phyloP scores from a whole-genome alignment of 2,797 vertebrate species.

The Emydoidea blandingii region DNA sequence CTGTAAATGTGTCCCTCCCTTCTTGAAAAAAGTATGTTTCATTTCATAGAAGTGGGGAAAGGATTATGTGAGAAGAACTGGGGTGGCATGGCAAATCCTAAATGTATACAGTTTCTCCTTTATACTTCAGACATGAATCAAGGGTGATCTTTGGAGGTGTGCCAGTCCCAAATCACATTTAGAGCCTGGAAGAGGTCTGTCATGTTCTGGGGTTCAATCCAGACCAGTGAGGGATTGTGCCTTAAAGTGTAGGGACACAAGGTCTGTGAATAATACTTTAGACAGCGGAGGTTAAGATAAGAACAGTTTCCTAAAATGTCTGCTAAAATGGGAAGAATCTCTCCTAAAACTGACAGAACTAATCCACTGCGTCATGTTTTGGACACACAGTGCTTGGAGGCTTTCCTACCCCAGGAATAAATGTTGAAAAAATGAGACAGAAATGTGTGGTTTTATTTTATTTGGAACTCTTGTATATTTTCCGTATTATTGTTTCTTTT shows the following conservation, averaged over 20 bases:
- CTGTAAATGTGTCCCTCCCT: background rate
- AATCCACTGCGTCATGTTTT: background rate
- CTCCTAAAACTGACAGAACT: background rate
- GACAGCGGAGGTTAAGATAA: background rate
- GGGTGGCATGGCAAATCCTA: background rate
- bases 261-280: background rate
- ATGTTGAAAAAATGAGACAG: background rate
- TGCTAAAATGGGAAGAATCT: background rate
- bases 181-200: background rate
- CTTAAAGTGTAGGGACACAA: too few relatives aligned
- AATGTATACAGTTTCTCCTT: background rate
- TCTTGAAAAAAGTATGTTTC: background rate
- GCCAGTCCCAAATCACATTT: background rate
- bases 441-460: background rate
- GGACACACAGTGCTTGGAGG: background rate
- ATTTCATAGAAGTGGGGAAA: background rate
- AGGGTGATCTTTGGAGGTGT: background rate
- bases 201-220: too few relatives aligned
- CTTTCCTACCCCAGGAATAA: background rate
- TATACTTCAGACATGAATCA: background rate
- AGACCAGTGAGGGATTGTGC: too few relatives aligned
- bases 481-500: background rate
- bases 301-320: background rate
- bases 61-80: background rate
- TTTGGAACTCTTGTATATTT: rapidly evolving